These are phyloP conservation scores for Champsocephalus esox DNA, from an alignment of 2,797 vertebrate species.

Conservation along the genomic window DNA sequence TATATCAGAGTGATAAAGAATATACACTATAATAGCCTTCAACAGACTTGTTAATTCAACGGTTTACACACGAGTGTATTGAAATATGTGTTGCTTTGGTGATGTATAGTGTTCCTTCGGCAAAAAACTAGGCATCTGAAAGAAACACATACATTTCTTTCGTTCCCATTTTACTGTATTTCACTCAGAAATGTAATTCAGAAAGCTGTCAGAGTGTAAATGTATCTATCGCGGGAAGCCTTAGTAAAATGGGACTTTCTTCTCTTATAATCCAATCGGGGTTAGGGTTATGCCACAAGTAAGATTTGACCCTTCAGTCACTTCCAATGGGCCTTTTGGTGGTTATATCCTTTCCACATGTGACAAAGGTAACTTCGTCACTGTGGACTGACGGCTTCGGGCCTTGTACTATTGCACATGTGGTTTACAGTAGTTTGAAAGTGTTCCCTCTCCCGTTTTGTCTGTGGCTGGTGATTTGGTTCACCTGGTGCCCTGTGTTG, in stretches of 20 bases:
- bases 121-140: neutral
- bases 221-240: neutral
- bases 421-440: too few relatives aligned
- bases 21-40: conserved; percentile 2
- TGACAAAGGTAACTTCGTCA: too few relatives aligned
- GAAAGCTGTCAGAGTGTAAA: neutral
- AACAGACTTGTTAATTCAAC: conserved; percentile 5
- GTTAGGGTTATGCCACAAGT: neutral
- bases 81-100: conserved; percentile 2
- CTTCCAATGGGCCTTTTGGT: neutral
- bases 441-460: too few relatives aligned
- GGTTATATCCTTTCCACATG: neutral
- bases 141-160: neutral
- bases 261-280: neutral
- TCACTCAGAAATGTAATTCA: neutral
- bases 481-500: too few relatives aligned
- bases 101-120: neutral
- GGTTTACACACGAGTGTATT: neutral
- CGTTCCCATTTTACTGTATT: neutral
- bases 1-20: conserved; percentile 14
- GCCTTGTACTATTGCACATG: too few relatives aligned
- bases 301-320: neutral
- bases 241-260: too few relatives aligned
- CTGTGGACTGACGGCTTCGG: too few relatives aligned
- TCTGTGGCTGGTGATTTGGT: too few relatives aligned